A percentile compares a stretch with the other conserved stretches of the same genome.
Conservation (phyloP, 2,888 invertebrate genomes). For the Spisula subtruncata region DNA sequence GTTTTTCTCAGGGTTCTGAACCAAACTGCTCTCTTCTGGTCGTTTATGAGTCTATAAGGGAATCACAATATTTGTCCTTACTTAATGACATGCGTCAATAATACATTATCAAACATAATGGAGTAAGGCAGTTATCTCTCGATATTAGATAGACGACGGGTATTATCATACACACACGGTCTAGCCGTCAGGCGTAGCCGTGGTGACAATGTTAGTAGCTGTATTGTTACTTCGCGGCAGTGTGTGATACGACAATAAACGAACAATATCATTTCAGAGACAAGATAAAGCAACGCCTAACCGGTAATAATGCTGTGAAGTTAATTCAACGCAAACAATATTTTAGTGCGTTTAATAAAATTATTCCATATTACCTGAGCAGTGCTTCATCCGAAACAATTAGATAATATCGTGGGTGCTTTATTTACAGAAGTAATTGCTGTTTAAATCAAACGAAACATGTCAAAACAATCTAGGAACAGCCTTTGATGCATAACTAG, state of each 20-base stretch:
- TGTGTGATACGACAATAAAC: neutral
- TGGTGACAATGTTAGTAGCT: neutral
- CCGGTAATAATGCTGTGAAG: neutral
- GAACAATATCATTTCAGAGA: neutral
- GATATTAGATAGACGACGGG: neutral
- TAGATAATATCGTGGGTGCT: no score
- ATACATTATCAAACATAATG: neutral
- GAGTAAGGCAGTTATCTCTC: neutral
- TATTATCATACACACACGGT: neutral
- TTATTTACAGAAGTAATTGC: no score
- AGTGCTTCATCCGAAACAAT: no score
- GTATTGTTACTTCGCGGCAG: neutral
- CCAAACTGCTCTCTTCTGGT: no score
- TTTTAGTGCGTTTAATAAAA: neutral
- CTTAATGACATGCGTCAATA: constrained; percentile 23
- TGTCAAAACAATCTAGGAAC: no score
- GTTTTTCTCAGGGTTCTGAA: no score
- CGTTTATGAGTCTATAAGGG: neutral
- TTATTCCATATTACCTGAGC: no score
- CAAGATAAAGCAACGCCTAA: neutral
- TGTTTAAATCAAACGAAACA: no score
- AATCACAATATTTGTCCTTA: neutral
- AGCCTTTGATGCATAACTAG: no score
- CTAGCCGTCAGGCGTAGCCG: neutral
- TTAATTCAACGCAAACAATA: neutral